Conservation (phyloP, 2,888 invertebrate genomes). For the Brachyptera risi region DNA sequence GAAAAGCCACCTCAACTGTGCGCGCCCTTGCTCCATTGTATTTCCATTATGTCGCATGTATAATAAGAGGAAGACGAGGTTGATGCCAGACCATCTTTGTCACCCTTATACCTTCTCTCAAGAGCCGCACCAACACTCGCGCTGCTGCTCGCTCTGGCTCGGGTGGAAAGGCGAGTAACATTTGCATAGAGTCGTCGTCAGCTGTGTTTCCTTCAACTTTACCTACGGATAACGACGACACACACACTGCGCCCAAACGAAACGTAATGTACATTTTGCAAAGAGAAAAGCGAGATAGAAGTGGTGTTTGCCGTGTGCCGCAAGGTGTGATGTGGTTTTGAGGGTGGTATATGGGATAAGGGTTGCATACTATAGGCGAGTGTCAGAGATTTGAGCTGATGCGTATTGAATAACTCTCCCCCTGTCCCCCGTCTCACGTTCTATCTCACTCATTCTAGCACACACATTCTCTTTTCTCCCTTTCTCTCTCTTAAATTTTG, state of each 20-base stretch:
- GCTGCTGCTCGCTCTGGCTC: too few species aligned
- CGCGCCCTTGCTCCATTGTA: constrained; percentile 44
- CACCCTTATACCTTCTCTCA: constrained; percentile 24
- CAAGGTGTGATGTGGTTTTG: constrained; percentile 4
- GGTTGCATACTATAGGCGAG: background rate
- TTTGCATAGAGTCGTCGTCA: constrained; percentile 54
- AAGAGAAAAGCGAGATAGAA: constrained; percentile 3
- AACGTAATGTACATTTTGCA: background rate
- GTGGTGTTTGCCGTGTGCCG: background rate
- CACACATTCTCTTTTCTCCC: too few species aligned
- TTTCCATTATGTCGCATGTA: constrained; percentile 43
- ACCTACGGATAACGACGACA: too few species aligned
- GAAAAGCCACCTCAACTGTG: too few species aligned
- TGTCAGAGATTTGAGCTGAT: constrained; percentile 22
- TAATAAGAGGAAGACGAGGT: constrained; percentile 22
- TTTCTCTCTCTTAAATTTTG: background rate
- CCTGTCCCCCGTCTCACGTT: too few species aligned
- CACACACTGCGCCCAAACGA: background rate
- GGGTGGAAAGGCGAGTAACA: constrained; percentile 26
- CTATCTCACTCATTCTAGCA: too few species aligned
- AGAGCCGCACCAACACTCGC: constrained; percentile 23
- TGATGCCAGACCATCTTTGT: constrained; percentile 20
- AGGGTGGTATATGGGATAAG: constrained; percentile 4
- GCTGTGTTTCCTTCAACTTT: constrained; percentile 50
- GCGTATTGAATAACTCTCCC: constrained; percentile 18